These are phyloP conservation scores for Leptarthrus brevirostris DNA, from an alignment of 2,888 invertebrate species.

Conservation along the genomic window DNA sequence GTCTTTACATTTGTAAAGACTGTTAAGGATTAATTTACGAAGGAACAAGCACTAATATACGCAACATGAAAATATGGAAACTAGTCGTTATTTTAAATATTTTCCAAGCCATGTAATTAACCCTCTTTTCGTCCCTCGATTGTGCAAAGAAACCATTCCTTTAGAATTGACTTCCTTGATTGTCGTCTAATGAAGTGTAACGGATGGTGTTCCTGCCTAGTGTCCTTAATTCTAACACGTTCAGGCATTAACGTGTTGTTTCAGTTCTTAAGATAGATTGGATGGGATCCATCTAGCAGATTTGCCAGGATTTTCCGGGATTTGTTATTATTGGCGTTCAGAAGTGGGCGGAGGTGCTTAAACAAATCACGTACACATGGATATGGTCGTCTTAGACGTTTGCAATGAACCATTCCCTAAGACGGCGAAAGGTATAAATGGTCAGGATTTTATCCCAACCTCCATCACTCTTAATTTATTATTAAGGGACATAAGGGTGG, in stretches of 20 bases:
- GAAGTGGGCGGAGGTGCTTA: conserved; percentile 11
- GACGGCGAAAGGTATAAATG: conserved; percentile 1
- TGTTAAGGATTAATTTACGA: not conserved
- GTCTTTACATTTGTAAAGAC: not conserved
- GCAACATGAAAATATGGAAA: no score
- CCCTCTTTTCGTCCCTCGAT: no score
- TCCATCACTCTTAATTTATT: conserved; percentile 23
- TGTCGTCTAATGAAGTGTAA: conserved; percentile 43
- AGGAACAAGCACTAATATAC: no score
- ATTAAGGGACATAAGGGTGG: conserved; percentile 38
- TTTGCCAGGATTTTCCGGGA: conserved; percentile 48
- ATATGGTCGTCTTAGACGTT: conserved; percentile 14
- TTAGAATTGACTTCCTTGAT: conserved; percentile 47
- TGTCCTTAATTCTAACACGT: conserved; percentile 33
- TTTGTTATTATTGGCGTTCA: conserved; percentile 28
- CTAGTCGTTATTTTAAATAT: no score
- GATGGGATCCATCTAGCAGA: conserved; percentile 32
- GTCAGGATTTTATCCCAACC: conserved; percentile 33
- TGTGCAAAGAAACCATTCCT: not conserved
- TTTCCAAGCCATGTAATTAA: no score
- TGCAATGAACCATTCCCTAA: not conserved
- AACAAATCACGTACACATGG: conserved; percentile 34
- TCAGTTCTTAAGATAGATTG: conserved; percentile 11
- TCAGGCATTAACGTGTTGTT: conserved; percentile 20
- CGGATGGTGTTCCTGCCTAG: conserved; percentile 11